Percentiles rank a stretch among this genome's conserved stretches.
Conservation (phyloP, 37 sponge, comb jelly and placozoan genomes). For the Crambe crambe region DNA sequence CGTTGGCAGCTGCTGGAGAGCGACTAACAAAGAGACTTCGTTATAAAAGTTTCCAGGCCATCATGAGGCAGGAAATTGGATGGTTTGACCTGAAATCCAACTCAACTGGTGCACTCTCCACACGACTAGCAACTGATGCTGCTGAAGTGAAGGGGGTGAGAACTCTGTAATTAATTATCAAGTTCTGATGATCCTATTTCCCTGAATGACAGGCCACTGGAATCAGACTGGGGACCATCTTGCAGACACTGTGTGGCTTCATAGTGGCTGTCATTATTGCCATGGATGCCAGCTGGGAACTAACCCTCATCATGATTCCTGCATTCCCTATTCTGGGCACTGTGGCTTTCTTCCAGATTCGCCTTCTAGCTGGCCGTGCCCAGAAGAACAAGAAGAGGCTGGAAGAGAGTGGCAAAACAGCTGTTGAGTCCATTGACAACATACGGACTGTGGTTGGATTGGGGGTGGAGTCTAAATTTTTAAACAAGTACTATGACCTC, state of each 20-base stretch:
- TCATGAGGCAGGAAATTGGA: slow-evolving; percentile 78
- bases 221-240: slow-evolving; percentile 52
- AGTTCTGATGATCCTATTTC: not conserved
- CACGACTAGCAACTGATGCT: slow-evolving; percentile 88
- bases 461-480: slow-evolving; percentile 58
- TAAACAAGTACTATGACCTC: slow-evolving; percentile 21
- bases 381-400: slow-evolving; percentile 70
- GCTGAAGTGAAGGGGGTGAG: slow-evolving; percentile 88
- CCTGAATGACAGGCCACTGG: slow-evolving; percentile 71
- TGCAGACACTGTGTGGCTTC: slow-evolving; percentile 58
- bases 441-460: slow-evolving; percentile 77
- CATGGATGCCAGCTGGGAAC: slow-evolving; percentile 76
- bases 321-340: slow-evolving; percentile 59
- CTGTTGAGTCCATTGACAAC: slow-evolving; percentile 79
- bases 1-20: slow-evolving; percentile 71
- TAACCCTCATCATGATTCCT: slow-evolving; percentile 66
- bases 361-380: slow-evolving; percentile 44
- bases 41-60: slow-evolving; percentile 63
- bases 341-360: slow-evolving; percentile 66
- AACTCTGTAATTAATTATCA: no score
- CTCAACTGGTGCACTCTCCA: slow-evolving; percentile 81
- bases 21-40: slow-evolving; percentile 78
- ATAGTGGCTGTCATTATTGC: slow-evolving; percentile 73
- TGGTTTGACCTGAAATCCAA: slow-evolving; percentile 81
- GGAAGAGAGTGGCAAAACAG: slow-evolving; percentile 54